Percentiles rank a stretch among this genome's conserved stretches.
Evolutionary conservation across 2,797 vertebrate genomes (phyloP).

Genomic region (Acipenser oxyrinchus): DNA sequence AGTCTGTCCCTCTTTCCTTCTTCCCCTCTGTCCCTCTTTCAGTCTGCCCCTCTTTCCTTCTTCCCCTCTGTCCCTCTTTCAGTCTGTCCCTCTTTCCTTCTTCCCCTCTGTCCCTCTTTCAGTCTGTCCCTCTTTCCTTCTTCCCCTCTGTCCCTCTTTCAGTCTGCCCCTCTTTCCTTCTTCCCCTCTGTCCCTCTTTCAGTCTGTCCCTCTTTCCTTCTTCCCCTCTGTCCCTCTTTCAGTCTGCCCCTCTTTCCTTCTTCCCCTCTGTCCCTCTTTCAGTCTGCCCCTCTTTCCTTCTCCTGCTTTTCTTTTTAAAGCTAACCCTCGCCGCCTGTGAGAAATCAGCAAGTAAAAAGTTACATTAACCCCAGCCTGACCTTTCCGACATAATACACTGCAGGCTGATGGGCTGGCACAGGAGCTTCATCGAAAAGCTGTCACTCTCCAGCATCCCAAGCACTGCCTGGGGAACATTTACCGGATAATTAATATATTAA

Average conservation of each 20-base stretch:
- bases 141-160: conserved; percentile 33
- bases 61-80: conserved; percentile 33
- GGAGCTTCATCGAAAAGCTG: conserved; percentile 87
- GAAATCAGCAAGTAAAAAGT: conserved; percentile 99
- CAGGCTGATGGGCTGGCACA: conserved; percentile 83
- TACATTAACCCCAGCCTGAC: conserved; percentile 98
- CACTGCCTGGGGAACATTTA: conserved; percentile 99
- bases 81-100: conserved; percentile 21
- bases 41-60: conserved; percentile 21
- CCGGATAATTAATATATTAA: conserved; percentile 99
- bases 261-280: conserved; percentile 32
- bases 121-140: conserved; percentile 21
- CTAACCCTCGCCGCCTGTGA: conserved; percentile 73
- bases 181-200: neutral
- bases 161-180: conserved; percentile 21
- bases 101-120: conserved; percentile 33
- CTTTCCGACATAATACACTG: conserved; percentile 96
- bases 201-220: conserved; percentile 19
- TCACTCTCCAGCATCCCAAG: conserved; percentile 90
- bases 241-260: neutral
- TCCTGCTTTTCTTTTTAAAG: conserved; percentile 32
- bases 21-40: conserved; percentile 33
- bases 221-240: conserved; percentile 16
- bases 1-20: conserved; percentile 21
- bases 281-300: conserved; percentile 21